These are phyloP conservation scores for Scyliorhinus canicula DNA, from an alignment of 2,797 vertebrate species.

Conservation along the genomic window DNA sequence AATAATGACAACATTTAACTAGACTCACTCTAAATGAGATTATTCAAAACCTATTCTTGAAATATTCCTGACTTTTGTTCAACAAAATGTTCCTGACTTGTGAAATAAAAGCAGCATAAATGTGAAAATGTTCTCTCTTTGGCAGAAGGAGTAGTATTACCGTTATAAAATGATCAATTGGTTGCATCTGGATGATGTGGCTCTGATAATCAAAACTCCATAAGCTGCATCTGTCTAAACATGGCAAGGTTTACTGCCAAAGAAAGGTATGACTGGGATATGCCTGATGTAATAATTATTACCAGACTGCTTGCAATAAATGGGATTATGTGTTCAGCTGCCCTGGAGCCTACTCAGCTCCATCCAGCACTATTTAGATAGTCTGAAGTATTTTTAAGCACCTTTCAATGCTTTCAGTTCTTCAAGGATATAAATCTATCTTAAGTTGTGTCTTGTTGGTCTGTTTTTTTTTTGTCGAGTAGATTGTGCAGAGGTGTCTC, in stretches of 20 bases:
- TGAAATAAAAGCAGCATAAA: constrained; percentile 17
- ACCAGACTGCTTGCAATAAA: constrained; percentile 32
- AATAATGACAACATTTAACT: not conserved
- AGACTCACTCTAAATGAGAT: constrained; percentile 18
- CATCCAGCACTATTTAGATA: constrained; percentile 31
- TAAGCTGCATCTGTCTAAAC: constrained; percentile 38
- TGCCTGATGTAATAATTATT: constrained; percentile 30
- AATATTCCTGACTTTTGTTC: not conserved
- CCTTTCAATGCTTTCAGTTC: not conserved
- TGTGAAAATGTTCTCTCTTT: not conserved
- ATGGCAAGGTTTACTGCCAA: constrained; percentile 9
- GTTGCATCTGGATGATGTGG: constrained; percentile 4
- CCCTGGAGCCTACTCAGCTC: not conserved
- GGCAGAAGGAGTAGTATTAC: constrained; percentile 8
- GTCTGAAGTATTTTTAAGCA: constrained; percentile 28
- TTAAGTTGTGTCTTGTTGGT: not conserved
- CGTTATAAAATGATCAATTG: constrained; percentile 29
- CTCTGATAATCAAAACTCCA: constrained; percentile 31
- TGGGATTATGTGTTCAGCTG: constrained; percentile 35
- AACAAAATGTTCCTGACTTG: constrained; percentile 15
- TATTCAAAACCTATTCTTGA: not conserved
- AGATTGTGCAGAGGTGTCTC: not conserved
- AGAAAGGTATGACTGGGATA: constrained; percentile 26
- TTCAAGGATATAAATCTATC: constrained; percentile 22
- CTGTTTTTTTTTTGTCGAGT: not conserved